Base-by-base conservation (phyloP, 2,113 vertebrate genomes). In the Chionis minor region DNA sequence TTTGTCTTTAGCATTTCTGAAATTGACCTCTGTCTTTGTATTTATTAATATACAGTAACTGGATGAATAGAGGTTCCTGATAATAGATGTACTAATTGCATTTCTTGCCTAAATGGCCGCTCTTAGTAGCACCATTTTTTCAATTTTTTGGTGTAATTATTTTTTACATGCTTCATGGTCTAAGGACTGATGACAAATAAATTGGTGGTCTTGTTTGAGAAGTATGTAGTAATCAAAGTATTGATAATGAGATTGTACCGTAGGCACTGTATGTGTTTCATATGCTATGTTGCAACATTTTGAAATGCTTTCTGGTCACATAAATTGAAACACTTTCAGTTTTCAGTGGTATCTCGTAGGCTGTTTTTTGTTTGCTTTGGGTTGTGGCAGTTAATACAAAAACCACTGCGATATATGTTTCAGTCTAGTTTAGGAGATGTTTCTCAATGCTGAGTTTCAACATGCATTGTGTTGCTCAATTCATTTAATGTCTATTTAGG, bases 401-500 rank as follows among this genome's bases (percentile, higher is more conserved):
- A 81, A 28, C 28, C 6, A 0, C 56, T 45, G 13, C 24, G 47
- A 45, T 63, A 8, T 5, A 19, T 9, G 2, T 78, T 94, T 66
- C 38, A 49, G 54, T 80, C 14, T 20, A 27, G 14, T 9, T 14
- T 38, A 86, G 27, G 49, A 90, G 27, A 23, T 59, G 32, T 95
- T 96, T 94, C 81, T 81, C 65, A 91, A 14, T 81, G 55, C 49
- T 54, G 55, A 59, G 79, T 95, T 96, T 87, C 92, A 82, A 55
- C 84, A 85, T 28, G 8, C 16, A 2, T 51, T 94, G 28, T 22
- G 14, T 96, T 94, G 61, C 92, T 87, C 23, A 86, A 61, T 51
- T 69, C 3, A n/a, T 77, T 79, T 56, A 44, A 54, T 70, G 8
- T 72, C 63, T 86, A 0, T 83, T 77, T 79, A 77, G 70, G 42